These are phyloP conservation scores for Ceratosolen fusciceps DNA, from an alignment of 1,140 invertebrate genomes.

Conservation along the genomic window DNA sequence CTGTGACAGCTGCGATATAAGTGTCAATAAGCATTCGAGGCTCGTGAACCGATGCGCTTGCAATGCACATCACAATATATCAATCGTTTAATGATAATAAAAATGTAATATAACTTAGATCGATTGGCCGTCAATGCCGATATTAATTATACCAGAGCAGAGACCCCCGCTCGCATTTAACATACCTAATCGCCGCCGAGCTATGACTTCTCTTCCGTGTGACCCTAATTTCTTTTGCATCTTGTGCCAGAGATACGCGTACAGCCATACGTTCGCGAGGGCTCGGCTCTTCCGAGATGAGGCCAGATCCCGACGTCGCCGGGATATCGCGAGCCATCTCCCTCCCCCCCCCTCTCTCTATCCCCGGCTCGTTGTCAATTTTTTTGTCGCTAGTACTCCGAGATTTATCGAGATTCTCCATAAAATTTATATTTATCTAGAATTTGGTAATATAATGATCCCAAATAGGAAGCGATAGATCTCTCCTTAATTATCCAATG, in stretches of 20 bases:
- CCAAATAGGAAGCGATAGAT: too few relatives aligned
- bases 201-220: slow-evolving; percentile 5
- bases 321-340: background rate
- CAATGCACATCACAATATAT: background rate
- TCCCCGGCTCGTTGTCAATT: background rate
- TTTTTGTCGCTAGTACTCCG: too few relatives aligned
- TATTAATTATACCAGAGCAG: background rate
- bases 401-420: too few relatives aligned
- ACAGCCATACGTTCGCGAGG: background rate
- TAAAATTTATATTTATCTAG: too few relatives aligned
- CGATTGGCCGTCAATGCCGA: background rate
- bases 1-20: background rate
- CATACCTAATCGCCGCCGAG: background rate
- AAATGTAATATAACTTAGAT: background rate
- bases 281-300: slow-evolving; percentile 15
- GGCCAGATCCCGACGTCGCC: slow-evolving; percentile 15
- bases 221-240: slow-evolving; percentile 47
- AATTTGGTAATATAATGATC: too few relatives aligned
- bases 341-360: background rate
- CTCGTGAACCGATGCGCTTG: background rate
- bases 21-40: background rate
- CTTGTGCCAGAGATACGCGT: background rate
- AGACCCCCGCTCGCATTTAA: background rate
- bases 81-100: slow-evolving; percentile 9
- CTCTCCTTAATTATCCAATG: too few relatives aligned